Percentiles rank a stretch among this genome's conserved stretches.
Evolutionary conservation across 2,113 vertebrate species (phyloP).

Genomic region (Dipodomys stephensi): DNA sequence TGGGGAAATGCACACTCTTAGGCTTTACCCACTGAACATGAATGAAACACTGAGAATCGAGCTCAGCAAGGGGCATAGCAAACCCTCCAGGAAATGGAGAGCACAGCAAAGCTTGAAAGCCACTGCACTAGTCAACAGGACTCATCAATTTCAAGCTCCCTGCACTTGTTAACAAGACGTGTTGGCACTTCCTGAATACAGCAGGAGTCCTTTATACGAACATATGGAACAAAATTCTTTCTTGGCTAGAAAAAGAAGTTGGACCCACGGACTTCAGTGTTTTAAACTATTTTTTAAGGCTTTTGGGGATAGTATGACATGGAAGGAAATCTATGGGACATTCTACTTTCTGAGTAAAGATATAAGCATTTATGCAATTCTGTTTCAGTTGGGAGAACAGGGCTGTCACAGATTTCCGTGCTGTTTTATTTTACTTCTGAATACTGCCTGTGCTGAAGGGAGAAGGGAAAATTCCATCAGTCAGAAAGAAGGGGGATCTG

Average conservation of each 20-base stretch:
- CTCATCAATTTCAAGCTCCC: neutral
- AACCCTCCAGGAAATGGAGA: neutral
- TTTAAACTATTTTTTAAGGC: conserved; percentile 9
- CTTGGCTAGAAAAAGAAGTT: neutral
- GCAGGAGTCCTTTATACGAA: neutral
- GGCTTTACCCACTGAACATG: neutral
- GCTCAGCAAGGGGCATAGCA: neutral
- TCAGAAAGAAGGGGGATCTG: neutral
- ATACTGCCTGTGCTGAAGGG: neutral
- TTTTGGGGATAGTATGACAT: neutral
- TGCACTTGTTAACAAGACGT: neutral
- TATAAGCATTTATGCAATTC: neutral
- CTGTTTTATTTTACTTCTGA: neutral
- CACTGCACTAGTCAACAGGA: neutral
- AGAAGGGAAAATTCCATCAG: neutral
- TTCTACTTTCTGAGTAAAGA: neutral
- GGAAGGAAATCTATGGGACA: neutral
- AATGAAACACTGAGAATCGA: neutral
- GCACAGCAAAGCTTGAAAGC: neutral
- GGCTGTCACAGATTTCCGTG: neutral
- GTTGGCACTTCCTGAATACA: neutral
- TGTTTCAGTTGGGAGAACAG: neutral
- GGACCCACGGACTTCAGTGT: neutral
- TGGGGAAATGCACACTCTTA: neutral
- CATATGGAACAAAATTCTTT: neutral